Base-by-base conservation (phyloP, 2,113 vertebrate genomes). In the Scopus umbretta region DNA sequence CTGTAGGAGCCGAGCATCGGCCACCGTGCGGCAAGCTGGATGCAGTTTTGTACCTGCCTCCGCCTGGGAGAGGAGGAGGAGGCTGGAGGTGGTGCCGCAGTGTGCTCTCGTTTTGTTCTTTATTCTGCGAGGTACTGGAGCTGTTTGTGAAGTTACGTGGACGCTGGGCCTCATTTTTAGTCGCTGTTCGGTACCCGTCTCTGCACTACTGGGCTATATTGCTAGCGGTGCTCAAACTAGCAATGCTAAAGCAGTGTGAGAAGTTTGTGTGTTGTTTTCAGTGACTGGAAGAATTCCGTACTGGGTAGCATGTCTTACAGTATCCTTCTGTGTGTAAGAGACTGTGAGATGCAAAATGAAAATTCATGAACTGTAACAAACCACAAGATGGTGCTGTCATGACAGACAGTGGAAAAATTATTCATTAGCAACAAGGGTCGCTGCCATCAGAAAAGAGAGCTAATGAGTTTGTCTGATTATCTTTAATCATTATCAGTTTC, bases 371-470 rank as follows among this genome's bases (percentile, higher is more conserved):
- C 80, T 13, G 40, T 21, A 49, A 21, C 32, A 26, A 55, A 38
- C 96, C 97, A 96, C 93, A 49, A 95, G 97, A 26, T 97, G 97
- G 96, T 78, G 95, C 97, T 96, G 80, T 56, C 79, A 52, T 65
- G 73, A 61, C 8, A 56, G 32, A 32, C 23, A 14, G 32, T 2
- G 13, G 47, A 15, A 40, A 29, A 62, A 62, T 10, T 4, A 36
- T 47, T 85, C n/a, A 20, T 27, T 11, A 3, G 32, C 55, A 58
- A 38, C 20, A 40, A 45, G 40, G 0, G 5, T 6, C 26, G 52
- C 15, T 7, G 30, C 40, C 4, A 0, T 53, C 22, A 13, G n/a
- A 15, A 43, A 18, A 36, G 23, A 13, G 21, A 27, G 1, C 4
- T 49, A 13, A 23, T 19, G 32, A 25, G 7, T 72, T 30, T 34